Base-by-base conservation (phyloP, 2,888 invertebrate genomes). In the Nephrotoma appendiculata region DNA sequence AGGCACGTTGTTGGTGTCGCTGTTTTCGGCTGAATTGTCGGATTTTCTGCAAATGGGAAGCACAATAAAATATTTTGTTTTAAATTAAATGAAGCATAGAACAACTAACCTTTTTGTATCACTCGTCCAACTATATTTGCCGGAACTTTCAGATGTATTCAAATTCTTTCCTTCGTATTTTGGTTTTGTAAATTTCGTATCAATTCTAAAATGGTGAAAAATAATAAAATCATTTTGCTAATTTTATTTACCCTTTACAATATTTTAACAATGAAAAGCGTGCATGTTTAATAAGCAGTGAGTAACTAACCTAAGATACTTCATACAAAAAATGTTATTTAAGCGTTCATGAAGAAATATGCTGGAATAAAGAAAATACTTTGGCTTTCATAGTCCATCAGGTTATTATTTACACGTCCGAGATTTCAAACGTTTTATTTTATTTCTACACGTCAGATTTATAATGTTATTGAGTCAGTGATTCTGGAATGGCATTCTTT, bases 81-180 rank as follows among this genome's bases (percentile, higher is more conserved):
- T 71, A 71, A 31, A 31, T 52, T 31, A 9, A 71, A 84, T 41
- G 48, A n/a, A 48, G 3, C n/a, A 12, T 48, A 42, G 6, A 83
- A 83, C 11, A 83, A 83, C 71, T 0, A 31, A 71, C 71, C 71
- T 71, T 71, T 71, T 71, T 19, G 71, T 71, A 84, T 84, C 84
- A 84, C 43, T 41, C 83, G 11, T 48, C 48, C 45, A 83, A 84
- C 15, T 71, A 15, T 41, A 86, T 83, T 83, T 87, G 6, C 86
- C 86, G 15, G 86, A 86, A 12, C 85, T 86, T 19, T 87, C 86
- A 11, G 86, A 87, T 31, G 45, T 86, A 15, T 44, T 44, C 11
- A 19, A 83, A 42, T 84, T 84, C n/a, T 84, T 84, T 42, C 43
- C 43, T 42, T 84, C 43, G 84, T 84, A 84, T 31, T 84, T 71